Evolutionary conservation across 2,888 invertebrate species (phyloP), one percentile per base, ranked within the genome.

Genomic region (Drosophila neutralis): DNA sequence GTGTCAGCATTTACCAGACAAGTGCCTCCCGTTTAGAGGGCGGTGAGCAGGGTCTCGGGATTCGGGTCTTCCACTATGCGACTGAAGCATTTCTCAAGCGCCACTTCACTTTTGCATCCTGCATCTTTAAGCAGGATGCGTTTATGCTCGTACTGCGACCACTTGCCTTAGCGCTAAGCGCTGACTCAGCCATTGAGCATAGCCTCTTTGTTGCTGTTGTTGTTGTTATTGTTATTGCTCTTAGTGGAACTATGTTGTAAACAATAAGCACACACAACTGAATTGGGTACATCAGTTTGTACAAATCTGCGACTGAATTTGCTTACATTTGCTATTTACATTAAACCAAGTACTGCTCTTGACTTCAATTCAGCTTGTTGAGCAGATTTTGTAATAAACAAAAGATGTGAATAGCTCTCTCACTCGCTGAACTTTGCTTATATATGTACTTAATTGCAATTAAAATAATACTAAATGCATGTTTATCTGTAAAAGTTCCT

Each of bases 1-100:
- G 87, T 87, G 90, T 87, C 87, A 87, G 87, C 87, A 84, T 87
- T 87, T 87, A 90, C 70, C 82, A 84, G 90, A 75, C 82, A 78
- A 85, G 83, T 82, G 80, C 73, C 63, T 65, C 40, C 57, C 49
- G 54, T 40, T 40, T 11, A 49, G 18, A 49, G 36, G 11, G 35
- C 2, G 29, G 27, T 56, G 18, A 27, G 31, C 21, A 29, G 62
- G 65, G 54, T 35, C 40, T 53, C 59, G 48, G 52, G 67, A 68
- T 57, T 67, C 29, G 65, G 72, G 65, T 73, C 61, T 72, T 53
- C 64, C 52, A 68, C 68, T 74, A 58, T 83, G 77, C 70, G 63
- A 66, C 76, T 83, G 60, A 77, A 89, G 88, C 81, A 75, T 83
- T 88, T 88, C 81, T 88, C 70, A 78, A 86, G 90, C 69, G 76